Conservation (phyloP, 2,888 invertebrate species). For the Leptinotarsa juncta region DNA sequence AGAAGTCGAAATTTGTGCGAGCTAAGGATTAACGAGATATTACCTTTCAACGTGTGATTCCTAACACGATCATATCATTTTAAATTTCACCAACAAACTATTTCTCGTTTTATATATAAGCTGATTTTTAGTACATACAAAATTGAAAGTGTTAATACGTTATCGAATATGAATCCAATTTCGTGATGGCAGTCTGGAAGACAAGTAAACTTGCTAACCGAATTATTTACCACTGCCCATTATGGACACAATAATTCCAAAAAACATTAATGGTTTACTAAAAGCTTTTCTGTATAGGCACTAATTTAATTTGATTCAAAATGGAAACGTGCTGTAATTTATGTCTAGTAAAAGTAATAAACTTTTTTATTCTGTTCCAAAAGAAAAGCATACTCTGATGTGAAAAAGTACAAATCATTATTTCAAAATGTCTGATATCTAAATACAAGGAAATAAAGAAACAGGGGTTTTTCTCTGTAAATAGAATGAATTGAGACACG, state of each 20-base stretch:
- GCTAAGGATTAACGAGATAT: too few species aligned
- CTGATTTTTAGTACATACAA: background rate
- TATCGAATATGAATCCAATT: slow-evolving; percentile 3
- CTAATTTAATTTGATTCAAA: slow-evolving; percentile 5
- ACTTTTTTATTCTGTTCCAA: background rate
- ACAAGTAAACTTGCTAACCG: slow-evolving; percentile 2
- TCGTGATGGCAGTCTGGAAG: background rate
- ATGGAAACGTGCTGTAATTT: background rate
- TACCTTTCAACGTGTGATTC: too few species aligned
- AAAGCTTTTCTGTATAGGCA: slow-evolving; percentile 8
- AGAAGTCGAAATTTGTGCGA: too few species aligned
- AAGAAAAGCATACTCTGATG: background rate
- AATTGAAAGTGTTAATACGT: background rate
- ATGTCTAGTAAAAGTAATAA: background rate
- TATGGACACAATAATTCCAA: slow-evolving; percentile 1
- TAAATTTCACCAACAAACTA: too few species aligned
- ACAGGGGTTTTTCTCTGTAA: too few species aligned
- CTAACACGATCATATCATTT: too few species aligned
- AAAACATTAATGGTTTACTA: slow-evolving; percentile 12
- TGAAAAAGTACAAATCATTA: too few species aligned
- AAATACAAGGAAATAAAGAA: too few species aligned
- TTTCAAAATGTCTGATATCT: too few species aligned
- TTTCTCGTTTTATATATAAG: background rate
- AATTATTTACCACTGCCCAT: slow-evolving; percentile 13
- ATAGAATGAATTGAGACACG: too few species aligned